These are phyloP conservation scores for Heliconius cydno DNA, from an alignment of 2,888 invertebrate species.

Conservation along the genomic window DNA sequence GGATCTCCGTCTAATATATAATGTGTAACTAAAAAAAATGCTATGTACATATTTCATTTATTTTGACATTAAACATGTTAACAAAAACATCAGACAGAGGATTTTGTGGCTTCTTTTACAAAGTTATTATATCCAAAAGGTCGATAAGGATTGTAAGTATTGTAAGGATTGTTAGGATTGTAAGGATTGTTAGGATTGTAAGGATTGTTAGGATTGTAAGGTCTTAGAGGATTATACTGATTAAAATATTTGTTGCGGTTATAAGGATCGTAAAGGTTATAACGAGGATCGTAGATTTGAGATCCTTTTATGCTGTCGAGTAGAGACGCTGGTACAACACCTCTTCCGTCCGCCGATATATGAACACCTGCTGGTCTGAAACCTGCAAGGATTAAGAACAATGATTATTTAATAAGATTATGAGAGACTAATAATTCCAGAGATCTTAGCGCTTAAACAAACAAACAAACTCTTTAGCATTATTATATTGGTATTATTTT, in stretches of 20 bases:
- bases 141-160: slow-evolving; percentile 47
- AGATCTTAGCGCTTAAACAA: no score
- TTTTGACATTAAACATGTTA: background rate
- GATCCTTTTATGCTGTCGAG: slow-evolving; percentile 40
- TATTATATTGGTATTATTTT: background rate
- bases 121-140: slow-evolving; percentile 49
- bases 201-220: slow-evolving; percentile 50
- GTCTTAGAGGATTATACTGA: slow-evolving; percentile 51
- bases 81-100: background rate
- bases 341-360: slow-evolving; percentile 84
- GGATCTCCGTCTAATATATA: no score
- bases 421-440: no score
- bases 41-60: background rate
- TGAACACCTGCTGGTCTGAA: slow-evolving; percentile 87
- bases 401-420: background rate
- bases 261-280: slow-evolving; percentile 61
- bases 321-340: slow-evolving; percentile 60
- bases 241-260: slow-evolving; percentile 51
- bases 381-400: slow-evolving; percentile 55
- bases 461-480: no score
- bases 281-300: slow-evolving; percentile 49
- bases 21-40: background rate
- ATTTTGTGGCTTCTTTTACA: slow-evolving; percentile 50
- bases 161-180: slow-evolving; percentile 54
- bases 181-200: slow-evolving; percentile 52